Base-by-base conservation (phyloP, 1,140 invertebrate species). In the Tetramorium simillimum region DNA sequence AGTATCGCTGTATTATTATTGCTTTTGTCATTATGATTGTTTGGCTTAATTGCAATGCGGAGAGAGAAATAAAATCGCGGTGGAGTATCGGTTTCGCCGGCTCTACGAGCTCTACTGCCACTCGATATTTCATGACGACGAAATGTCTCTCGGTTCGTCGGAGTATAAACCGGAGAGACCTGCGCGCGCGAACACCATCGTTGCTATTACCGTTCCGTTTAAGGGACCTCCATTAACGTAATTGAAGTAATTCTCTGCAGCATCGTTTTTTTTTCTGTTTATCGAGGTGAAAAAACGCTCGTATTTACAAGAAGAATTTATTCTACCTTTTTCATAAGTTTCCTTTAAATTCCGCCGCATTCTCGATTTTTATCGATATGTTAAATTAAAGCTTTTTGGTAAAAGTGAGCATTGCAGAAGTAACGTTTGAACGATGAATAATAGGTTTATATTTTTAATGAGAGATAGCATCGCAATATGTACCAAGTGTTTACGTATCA, bases 1-100 rank as follows among this genome's bases (percentile, higher is more conserved):
- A 10, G 21, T 58, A 46, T 46, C 75, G n/a, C n/a, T 51, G 46
- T 46, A 51, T 49, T 56, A 16, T 86, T 67, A 67, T 33, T 43
- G 51, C 5, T 62, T 67, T 86, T 86, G 62, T 65, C 60, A 80
- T 78, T 67, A 43, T 58, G n/a, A 85, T 77, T 33, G 84, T 53
- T 65, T 40, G 51, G 24, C 33, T 86, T 86, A 86, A 58, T 58
- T 69, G 62, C 49, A 43, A 46, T 10, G 62, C 7, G 6, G 46
- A 14, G 21, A 63, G 24, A 53, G 24, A 86, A 58, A 78, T 37
- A 10, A 77, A 69, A 81, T 86, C 62, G 2, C 43, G 40, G 4
- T 9, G 18, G 21, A 18, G 3, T 46, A 86, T 67, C 72, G 43
- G 16, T 10, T 16, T 49, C 46, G 28, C 43, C 62, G 5, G 40